Base-by-base conservation (phyloP, 2,797 vertebrate species). In the Falco berigora region DNA sequence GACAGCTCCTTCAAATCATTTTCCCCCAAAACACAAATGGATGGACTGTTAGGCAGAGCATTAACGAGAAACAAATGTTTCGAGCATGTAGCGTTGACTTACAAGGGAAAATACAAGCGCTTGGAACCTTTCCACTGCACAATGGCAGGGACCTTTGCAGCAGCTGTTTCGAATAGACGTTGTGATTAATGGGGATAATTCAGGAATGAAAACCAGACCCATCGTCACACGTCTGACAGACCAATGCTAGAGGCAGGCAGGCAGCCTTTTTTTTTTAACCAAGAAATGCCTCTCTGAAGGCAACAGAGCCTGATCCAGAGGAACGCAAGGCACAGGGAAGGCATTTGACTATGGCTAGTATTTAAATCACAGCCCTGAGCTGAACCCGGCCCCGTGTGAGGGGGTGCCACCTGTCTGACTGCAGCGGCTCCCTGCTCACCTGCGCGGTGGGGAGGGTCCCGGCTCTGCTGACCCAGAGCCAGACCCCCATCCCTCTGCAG, bases 81-180 rank as follows among this genome's bases (percentile, higher is more conserved):
- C 6, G 76, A 95, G 92, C 87, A 66, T 95, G 96, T 96, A 96
- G 94, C 83, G 50, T 63, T 97, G 97, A 96, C 96, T 97, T 97
- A 97, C 76, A 93, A 96, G 97, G 96, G 95, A 95, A 97, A 97
- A 97, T 93, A 96, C 96, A 96, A 96, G 95, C 95, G 83, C 76
- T 96, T 96, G 97, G 97, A 97, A 96, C 91, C 88, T 94, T 97
- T 97, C 96, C 97, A 95, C 93, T 92, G 73, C 87, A 95, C 92
- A 68, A 87, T 50, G 77, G 96, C 92, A 30, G 94, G 95, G 95
- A 97, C 97, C 93, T 96, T 94, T 27, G 3, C 81, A 95, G 94
- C 97, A 97, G 97, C 97, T 98, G 97, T 96, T 98, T 97, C 52
- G 6, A 96, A 98, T 97, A 97, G 94, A 96, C 67, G 8, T 92